phyloP scores from a whole-genome alignment of 2,113 vertebrate genomes.

The Glaucidium brasilianum region DNA sequence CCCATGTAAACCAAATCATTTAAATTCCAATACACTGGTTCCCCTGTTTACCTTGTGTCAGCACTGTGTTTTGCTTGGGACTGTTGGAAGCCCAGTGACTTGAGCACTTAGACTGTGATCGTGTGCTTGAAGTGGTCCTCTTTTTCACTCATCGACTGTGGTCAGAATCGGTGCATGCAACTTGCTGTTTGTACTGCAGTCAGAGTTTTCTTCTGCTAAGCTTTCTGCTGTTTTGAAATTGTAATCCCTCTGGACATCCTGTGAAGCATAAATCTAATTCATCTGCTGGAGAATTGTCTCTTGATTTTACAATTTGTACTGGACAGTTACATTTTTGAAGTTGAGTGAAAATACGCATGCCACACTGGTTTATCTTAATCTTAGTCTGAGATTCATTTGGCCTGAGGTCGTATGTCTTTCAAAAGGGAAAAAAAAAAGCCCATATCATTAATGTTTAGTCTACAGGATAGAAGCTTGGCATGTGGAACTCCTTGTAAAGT shows the following conservation, averaged over 20 bases:
- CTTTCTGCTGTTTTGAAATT: neutral
- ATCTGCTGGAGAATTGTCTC: neutral
- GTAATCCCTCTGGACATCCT: neutral
- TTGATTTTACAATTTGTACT: neutral
- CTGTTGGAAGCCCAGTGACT: neutral
- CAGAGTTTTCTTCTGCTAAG: neutral
- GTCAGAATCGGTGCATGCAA: neutral
- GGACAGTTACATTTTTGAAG: neutral
- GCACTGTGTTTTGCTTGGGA: neutral
- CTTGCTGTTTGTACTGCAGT: neutral
- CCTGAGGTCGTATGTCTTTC: neutral
- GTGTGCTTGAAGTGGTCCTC: neutral
- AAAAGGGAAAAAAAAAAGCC: neutral
- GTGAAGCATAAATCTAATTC: neutral
- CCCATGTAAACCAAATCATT: neutral
- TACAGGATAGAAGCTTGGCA: neutral
- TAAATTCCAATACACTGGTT: neutral
- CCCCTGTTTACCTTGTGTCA: neutral
- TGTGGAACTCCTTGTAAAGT: neutral
- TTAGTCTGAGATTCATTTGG: neutral
- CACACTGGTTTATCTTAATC: neutral
- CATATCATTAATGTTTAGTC: neutral
- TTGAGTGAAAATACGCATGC: neutral
- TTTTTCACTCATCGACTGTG: neutral
- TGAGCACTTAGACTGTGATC: neutral